phyloP scores from a whole-genome alignment of 2,113 vertebrate genomes.

The Rhagologus leucostigma region DNA sequence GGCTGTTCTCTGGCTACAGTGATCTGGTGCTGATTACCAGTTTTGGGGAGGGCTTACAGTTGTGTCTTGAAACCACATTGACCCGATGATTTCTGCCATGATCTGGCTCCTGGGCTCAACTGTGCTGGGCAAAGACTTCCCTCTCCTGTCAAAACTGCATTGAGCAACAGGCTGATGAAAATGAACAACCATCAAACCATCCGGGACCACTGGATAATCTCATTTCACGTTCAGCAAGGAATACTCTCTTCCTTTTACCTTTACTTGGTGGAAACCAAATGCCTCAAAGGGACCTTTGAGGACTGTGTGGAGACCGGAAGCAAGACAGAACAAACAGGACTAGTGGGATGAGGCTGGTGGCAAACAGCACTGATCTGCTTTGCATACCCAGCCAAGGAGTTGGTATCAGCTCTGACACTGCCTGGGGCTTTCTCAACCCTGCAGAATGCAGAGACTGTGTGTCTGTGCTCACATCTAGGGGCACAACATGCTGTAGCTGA shows the following conservation, averaged over 20 bases:
- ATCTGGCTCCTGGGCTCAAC: not conserved
- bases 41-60: not conserved
- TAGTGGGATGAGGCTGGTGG: not conserved
- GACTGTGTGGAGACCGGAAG: not conserved
- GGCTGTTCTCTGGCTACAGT: not conserved
- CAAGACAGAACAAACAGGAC: not conserved
- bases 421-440: not conserved
- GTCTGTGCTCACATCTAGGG: not conserved
- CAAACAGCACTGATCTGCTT: not conserved
- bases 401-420: not conserved
- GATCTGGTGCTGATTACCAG: not conserved
- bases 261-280: not conserved
- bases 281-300: not conserved
- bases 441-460: not conserved
- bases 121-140: not conserved
- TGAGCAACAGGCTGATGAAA: not conserved
- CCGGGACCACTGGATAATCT: not conserved
- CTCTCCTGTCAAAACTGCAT: not conserved
- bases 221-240: not conserved
- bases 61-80: not conserved
- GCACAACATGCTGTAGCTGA: not conserved
- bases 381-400: rapidly evolving
- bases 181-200: not conserved
- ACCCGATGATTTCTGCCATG: not conserved
- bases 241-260: not conserved